phyloP scores from a whole-genome alignment of 2,113 vertebrate species.

The Albula glossodonta region DNA sequence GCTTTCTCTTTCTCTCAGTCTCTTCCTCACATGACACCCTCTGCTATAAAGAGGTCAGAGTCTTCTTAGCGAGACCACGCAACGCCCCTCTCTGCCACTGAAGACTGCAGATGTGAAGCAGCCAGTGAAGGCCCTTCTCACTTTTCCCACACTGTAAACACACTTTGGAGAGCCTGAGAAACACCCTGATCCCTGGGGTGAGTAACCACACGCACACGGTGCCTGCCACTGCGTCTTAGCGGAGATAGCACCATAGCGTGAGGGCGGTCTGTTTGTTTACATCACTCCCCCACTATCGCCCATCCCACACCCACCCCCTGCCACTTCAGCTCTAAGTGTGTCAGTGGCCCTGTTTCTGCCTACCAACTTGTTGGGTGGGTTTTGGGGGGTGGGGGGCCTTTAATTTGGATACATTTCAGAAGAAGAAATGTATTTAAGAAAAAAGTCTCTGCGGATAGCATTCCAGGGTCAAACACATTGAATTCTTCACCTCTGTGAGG shows the following conservation, averaged over 20 bases:
- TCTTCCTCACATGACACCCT: too few species aligned
- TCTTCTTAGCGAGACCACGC: not conserved
- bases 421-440: too few species aligned
- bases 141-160: not conserved
- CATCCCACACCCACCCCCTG: not conserved
- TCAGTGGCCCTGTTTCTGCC: not conserved
- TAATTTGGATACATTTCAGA: too few species aligned
- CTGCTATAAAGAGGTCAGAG: not conserved
- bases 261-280: not conserved
- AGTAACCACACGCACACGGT: not conserved
- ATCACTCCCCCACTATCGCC: not conserved
- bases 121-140: not conserved
- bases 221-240: not conserved
- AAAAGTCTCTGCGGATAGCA: not conserved
- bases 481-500: slow-evolving; percentile 36
- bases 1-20: not conserved
- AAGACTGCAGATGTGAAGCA: not conserved
- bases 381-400: not conserved
- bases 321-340: not conserved
- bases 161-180: not conserved
- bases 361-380: not conserved
- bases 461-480: slow-evolving; percentile 35
- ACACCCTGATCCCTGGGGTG: not conserved
- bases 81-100: too few species aligned
- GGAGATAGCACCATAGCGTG: not conserved